Evolutionary conservation across 2,888 invertebrate genomes (phyloP), one percentile per base, ranked within the genome.

Genomic region (Nematopogon swammerdamellus): DNA sequence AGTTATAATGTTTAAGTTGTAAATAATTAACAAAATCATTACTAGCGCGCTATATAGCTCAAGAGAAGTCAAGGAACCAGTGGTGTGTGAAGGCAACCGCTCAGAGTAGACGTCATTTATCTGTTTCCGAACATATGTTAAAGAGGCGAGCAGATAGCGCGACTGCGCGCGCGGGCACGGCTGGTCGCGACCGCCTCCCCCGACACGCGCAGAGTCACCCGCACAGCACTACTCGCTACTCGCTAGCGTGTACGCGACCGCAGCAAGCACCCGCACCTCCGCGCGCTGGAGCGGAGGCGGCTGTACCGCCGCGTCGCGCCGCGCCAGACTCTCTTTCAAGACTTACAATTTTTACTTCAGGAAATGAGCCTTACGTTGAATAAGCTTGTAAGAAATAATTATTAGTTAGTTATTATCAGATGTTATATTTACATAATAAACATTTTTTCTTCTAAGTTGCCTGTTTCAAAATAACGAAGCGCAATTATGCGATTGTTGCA

Each of bases 311-410:
- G 10, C 25, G 5, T 14, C 36, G 36, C 36, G 11, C 25, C 4
- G 25, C 25, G 25, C 5, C 8, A 25, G 25, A 8, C 25, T 6
- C 25, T 14, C 36, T 36, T 14, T 36, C 14, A 36, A 14, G 3
- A 36, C 36, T 36, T 14, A 14, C 6, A 36, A 36, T 36, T 8
- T 36, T 36, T 14, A 6, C 36, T 36, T 36, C 36, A 14, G 14
- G 11, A 36, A 36, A 36, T 14, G 8, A 18, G 65, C 69, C 67
- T 72, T 70, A 69, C 60, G 59, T 68, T 69, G 54, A 14, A 18
- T 72, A 74, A 73, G 72, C 68, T 72, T 75, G 70, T 58, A 58
- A 56, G 64, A 19, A 18, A 19, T 72, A 72, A 67, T 60, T 72
- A 64, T 63, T 67, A 66, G n/a, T n/a, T 68, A 25, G 36, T 14